Evolutionary conservation across 2,113 vertebrate species (phyloP).

Genomic region (Pangasianodon hypophthalmus): DNA sequence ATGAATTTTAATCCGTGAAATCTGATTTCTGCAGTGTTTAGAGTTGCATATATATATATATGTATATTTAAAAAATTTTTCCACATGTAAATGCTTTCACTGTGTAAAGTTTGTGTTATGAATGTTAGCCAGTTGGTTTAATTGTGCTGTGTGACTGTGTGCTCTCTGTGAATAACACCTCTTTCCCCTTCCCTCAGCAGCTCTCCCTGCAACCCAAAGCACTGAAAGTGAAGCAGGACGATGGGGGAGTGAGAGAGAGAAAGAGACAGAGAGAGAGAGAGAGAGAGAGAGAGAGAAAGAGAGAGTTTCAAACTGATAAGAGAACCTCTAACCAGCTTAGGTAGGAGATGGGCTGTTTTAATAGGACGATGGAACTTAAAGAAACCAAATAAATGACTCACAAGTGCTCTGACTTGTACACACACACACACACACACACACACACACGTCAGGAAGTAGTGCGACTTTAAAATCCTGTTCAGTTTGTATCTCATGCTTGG

Average conservation of each 20-base stretch:
- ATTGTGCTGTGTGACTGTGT: slow-evolving; percentile 57
- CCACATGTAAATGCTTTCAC: background rate
- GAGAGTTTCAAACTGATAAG: slow-evolving; percentile 81
- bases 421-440: background rate
- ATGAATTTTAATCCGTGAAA: background rate
- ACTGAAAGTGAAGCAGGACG: slow-evolving; percentile 82
- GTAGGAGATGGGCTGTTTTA: slow-evolving; percentile 85
- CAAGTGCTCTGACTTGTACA: slow-evolving; percentile 59
- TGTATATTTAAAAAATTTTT: background rate
- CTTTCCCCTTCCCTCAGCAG: slow-evolving; percentile 84
- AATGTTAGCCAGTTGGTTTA: slow-evolving; percentile 59
- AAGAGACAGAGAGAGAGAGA: background rate
- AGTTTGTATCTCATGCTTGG: background rate
- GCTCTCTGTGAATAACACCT: slow-evolving; percentile 74
- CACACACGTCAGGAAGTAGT: background rate
- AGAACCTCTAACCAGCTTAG: slow-evolving; percentile 81
- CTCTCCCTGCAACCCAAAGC: slow-evolving; percentile 81
- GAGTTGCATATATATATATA: background rate
- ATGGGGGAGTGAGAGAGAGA: slow-evolving; percentile 67
- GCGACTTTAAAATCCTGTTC: background rate
- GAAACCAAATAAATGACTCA: slow-evolving; percentile 58
- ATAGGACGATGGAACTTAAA: slow-evolving; percentile 67
- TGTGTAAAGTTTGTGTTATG: background rate
- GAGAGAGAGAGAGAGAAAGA: slow-evolving; percentile 70
- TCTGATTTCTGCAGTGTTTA: background rate